A percentile compares a stretch with the other conserved stretches of the same genome.
These are phyloP conservation scores for Sorex maritimensis DNA, from an alignment of 2,797 vertebrate species.

Conservation along the genomic window DNA sequence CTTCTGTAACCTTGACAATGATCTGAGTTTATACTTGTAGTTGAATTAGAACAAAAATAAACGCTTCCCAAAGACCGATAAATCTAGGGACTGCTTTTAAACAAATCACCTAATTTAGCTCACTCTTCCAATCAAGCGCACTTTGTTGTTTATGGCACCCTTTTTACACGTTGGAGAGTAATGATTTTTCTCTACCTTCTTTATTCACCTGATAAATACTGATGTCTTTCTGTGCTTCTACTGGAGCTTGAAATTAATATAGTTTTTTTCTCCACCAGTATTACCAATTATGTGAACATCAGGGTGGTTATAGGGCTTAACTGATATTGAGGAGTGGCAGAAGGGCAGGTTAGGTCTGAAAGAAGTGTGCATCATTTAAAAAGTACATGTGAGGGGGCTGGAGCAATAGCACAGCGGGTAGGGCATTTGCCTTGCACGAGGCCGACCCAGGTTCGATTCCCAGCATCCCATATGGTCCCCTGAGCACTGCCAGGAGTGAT, in stretches of 20 bases:
- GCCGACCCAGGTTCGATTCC: too few relatives aligned
- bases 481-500: too few relatives aligned
- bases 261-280: conserved; percentile 59
- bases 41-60: conserved; percentile 74
- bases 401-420: too few relatives aligned
- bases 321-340: conserved; percentile 3
- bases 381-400: not conserved
- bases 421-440: too few relatives aligned
- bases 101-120: conserved; percentile 71
- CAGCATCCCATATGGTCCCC: too few relatives aligned
- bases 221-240: conserved; percentile 71
- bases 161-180: conserved; percentile 60
- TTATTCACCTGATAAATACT: conserved; percentile 78
- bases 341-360: not conserved
- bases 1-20: conserved; percentile 50
- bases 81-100: conserved; percentile 65
- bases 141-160: conserved; percentile 34
- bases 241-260: conserved; percentile 82
- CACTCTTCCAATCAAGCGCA: conserved; percentile 70
- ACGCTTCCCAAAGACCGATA: conserved; percentile 47
- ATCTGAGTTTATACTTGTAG: conserved; percentile 52
- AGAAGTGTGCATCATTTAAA: conserved; percentile 1
- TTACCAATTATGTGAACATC: conserved; percentile 57
- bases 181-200: conserved; percentile 71
- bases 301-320: conserved; percentile 41